phyloP scores from a whole-genome alignment of 2,113 vertebrate species.

The Tachysurus fulvidraco region DNA sequence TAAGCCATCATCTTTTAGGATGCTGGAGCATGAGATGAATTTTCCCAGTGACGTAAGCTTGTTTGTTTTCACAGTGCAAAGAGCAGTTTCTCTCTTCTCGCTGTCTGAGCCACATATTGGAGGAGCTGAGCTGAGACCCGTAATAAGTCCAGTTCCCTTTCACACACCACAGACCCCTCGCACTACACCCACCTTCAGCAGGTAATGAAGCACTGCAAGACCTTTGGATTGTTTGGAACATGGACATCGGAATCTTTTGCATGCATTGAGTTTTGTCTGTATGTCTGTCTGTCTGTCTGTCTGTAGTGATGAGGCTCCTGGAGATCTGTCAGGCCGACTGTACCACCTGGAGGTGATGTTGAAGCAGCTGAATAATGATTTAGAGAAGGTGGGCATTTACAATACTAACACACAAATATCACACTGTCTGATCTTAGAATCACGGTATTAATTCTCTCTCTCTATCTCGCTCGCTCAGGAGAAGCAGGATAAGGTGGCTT shows the following conservation, averaged over 20 bases:
- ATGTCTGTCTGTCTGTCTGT: constrained; percentile 46
- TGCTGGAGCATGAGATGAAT: not conserved
- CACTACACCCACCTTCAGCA: constrained; percentile 81
- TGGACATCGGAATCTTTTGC: not conserved
- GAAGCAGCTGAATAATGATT: constrained; percentile 85
- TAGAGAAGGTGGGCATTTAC: constrained; percentile 80
- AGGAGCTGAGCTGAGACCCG: constrained; percentile 71
- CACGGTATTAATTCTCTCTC: not conserved
- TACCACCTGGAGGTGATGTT: constrained; percentile 87
- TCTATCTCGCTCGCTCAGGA: constrained; percentile 71
- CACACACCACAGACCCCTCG: constrained; percentile 81
- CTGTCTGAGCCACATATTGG: constrained; percentile 75
- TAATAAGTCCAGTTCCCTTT: constrained; percentile 76
- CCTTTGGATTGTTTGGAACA: not conserved
- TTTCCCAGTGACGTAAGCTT: not conserved
- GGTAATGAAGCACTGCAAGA: constrained; percentile 54
- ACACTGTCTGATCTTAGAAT: not conserved
- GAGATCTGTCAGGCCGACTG: constrained; percentile 83
- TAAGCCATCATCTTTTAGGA: not conserved
- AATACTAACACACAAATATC: not conserved
- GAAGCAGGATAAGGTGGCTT: constrained; percentile 87
- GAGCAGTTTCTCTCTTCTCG: constrained; percentile 85
- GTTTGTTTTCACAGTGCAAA: constrained; percentile 76
- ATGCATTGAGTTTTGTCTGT: not conserved
- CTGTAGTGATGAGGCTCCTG: constrained; percentile 77